Evolutionary conservation across 1,140 invertebrate genomes (phyloP), one percentile per base, ranked within the genome.

Genomic region (Drosophila takahashii): DNA sequence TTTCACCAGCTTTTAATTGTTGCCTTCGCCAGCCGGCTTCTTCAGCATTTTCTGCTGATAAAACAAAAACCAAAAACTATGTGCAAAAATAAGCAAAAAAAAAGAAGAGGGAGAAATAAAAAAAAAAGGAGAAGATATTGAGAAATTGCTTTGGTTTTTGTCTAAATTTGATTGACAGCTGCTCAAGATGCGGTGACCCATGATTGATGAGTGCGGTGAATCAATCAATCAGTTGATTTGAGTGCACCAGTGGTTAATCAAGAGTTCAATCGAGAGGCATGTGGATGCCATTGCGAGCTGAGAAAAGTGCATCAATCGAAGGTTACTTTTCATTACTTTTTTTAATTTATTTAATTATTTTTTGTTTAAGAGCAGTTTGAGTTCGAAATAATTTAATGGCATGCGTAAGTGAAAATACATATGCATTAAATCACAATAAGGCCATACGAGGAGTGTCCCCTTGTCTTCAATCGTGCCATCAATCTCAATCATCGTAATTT

Each of bases 1-100:
- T 53, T 77, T 50, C 27, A 51, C 41, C 57, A 36, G 53, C 47
- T 74, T 73, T 85, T 85, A 80, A 84, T 84, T 85, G 81, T 85
- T 85, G 81, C 60, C 59, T 51, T 50, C 72, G 65, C 80, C 32
- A 79, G 56, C 42, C 52, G 66, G 50, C 45, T 56, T n/a, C 26
- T 41, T 36, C 27, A 39, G 47, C 53, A 15, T 57, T 52, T 60
- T 45, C 36, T 53, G 64, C 69, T 73, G 58, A 57, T 78, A 39
- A 53, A 45, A 36, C 47, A 53, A 42, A 61, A 62, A 78, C 62
- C 71, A 52, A 77, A 76, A 79, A 79, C 56, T 36, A 45, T 56
- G 60, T 29, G 32, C 18, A 50, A 53, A 66, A 70, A 51, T 61
- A 53, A 10, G 18, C 45, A 39, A 47, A 18, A 37, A 32, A 56